Conservation (phyloP, 2,888 invertebrate genomes). For the Noctua comes region DNA sequence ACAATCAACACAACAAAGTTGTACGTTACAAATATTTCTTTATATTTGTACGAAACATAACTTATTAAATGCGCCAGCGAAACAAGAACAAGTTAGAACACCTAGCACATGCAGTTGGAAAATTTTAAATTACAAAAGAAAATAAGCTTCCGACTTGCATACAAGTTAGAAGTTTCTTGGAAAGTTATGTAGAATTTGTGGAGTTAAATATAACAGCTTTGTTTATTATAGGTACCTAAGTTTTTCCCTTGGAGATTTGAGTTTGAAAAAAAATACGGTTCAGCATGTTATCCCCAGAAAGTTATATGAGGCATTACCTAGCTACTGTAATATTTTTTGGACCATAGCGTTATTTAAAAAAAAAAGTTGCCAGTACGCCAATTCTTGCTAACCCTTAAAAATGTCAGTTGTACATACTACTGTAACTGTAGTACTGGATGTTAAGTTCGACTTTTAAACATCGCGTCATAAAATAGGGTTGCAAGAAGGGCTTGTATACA, state of each 20-base stretch:
- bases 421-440: neutral
- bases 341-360: neutral
- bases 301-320: neutral
- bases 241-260: constrained; percentile 46
- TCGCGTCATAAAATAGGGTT: neutral
- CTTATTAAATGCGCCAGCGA: constrained; percentile 67
- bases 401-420: neutral
- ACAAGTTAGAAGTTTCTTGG: constrained; percentile 81
- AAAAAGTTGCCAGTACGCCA: neutral
- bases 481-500: neutral
- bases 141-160: constrained; percentile 81
- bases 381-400: neutral
- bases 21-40: constrained; percentile 55
- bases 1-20: constrained; percentile 60
- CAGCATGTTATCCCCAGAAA: constrained; percentile 4
- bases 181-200: constrained; percentile 80
- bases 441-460: neutral
- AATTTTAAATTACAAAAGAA: constrained; percentile 86
- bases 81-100: constrained; percentile 72
- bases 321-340: neutral
- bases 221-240: constrained; percentile 55
- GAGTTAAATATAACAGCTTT: constrained; percentile 77
- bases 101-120: constrained; percentile 78
- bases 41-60: constrained; percentile 63
- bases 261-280: constrained; percentile 36